These are phyloP conservation scores for Amia ocellicauda DNA, from an alignment of 2,113 vertebrate genomes.

Conservation along the genomic window DNA sequence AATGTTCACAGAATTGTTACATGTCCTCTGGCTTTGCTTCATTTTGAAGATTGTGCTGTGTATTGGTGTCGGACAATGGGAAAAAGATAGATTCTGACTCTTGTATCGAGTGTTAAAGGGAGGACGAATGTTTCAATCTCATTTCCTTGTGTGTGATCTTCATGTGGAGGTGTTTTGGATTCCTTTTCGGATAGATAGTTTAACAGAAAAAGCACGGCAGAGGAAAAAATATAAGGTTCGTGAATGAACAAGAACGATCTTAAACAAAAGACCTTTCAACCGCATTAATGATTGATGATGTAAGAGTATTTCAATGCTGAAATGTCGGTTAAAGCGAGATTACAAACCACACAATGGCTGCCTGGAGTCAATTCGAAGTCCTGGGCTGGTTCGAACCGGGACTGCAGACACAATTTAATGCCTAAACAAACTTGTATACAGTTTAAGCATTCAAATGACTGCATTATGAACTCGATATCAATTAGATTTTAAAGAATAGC, in stretches of 20 bases:
- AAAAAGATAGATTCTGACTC: too few relatives aligned
- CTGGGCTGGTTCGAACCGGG: background rate
- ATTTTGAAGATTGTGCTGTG: too few relatives aligned
- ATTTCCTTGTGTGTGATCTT: background rate
- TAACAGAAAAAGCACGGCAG: too few relatives aligned
- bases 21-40: too few relatives aligned
- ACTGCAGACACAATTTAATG: background rate
- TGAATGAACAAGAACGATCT: too few relatives aligned
- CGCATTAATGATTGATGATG: background rate
- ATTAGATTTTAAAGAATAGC: background rate
- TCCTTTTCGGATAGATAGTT: background rate
- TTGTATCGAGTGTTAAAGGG: conserved; percentile 2
- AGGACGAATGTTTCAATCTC: background rate
- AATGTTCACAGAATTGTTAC: too few relatives aligned
- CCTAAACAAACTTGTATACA: background rate
- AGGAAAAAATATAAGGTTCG: too few relatives aligned
- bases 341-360: background rate
- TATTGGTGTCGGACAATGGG: too few relatives aligned
- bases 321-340: background rate
- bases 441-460: background rate
- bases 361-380: background rate
- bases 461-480: background rate
- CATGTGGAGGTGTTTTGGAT: background rate
- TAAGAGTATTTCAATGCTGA: conserved; percentile 5
- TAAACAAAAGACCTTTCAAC: conserved; percentile 1